Base-by-base conservation (phyloP, 35 echinoderm and acorn worm genomes). In the Heliocidaris tuberculata region DNA sequence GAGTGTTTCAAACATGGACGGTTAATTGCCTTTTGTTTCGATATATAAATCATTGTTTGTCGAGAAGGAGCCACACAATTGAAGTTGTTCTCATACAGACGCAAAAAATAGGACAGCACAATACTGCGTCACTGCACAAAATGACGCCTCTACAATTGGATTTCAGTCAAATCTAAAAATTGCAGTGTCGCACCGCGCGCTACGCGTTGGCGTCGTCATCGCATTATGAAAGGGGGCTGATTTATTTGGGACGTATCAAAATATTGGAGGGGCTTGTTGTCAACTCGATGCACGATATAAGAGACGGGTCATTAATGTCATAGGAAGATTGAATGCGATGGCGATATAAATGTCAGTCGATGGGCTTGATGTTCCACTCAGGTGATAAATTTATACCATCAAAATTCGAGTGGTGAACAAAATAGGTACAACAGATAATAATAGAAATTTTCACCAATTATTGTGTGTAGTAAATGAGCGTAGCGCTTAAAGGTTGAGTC, bases 21-120 rank as follows among this genome's bases (percentile, higher is more conserved):
- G 60, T 70, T 70, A 70, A 70, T 70, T 70, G 60, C 60, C 60
- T 70, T 70, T 70, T 70, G 60, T 70, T 70, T 70, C 60, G 60
- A 70, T 70, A 19, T 70, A 70, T 70, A 70, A 70, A 19, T 70
- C 60, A 70, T 70, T 70, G 60, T 70, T 70, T 70, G 60, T 70
- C 17, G 60, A 17, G 17, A 70, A 70, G 50, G 12, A 52, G 1
- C 50, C 50, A 52, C 50, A 10, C 50, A 52, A 52, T 8, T 13
- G 12, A 52, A 52, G 50, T 19, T 70, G 60, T 70, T 70, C 60
- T 21, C 17, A 21, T 70, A 0, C 16, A 70, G 6, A 70, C 13
- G 60, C 35, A 24, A 27, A 70, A 17, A 70, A 24, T 70, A 3
- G 7, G 60, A 17, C 16, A 70, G 17, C 60, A 70, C 15, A 19